Evolutionary conservation across 1,140 invertebrate genomes (phyloP).

Genomic region (Calephelis virginiensis): DNA sequence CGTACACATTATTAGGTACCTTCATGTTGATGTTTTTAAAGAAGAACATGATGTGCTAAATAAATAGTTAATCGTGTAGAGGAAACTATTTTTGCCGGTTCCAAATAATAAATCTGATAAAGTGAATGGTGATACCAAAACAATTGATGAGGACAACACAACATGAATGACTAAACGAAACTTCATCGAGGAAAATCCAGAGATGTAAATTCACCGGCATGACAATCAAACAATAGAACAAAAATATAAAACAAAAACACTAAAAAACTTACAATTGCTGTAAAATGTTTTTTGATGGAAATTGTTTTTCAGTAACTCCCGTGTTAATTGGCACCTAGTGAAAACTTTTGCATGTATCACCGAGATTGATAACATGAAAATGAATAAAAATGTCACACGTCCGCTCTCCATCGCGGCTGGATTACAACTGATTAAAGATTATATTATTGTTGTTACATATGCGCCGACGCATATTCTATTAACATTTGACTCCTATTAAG

Average conservation of each 20-base stretch:
- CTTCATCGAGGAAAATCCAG: slow-evolving; percentile 2
- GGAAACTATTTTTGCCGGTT: no score
- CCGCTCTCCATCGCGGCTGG: slow-evolving; percentile 45
- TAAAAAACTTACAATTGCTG: slow-evolving; percentile 77
- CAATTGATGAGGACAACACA: neutral
- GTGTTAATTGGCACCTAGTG: slow-evolving; percentile 75
- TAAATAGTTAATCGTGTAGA: no score
- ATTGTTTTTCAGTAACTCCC: slow-evolving; percentile 72
- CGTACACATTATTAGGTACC: no score
- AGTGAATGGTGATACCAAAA: neutral
- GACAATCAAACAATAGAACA: slow-evolving; percentile 23
- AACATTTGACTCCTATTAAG: slow-evolving; percentile 35
- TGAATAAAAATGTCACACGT: slow-evolving; percentile 37
- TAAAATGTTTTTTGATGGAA: slow-evolving; percentile 74
- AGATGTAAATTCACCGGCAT: slow-evolving; percentile 21
- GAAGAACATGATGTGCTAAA: no score
- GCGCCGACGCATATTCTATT: slow-evolving; percentile 47
- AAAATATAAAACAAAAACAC: slow-evolving; percentile 9
- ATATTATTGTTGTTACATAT: slow-evolving; percentile 30
- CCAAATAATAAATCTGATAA: neutral
- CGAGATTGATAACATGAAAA: slow-evolving; percentile 41
- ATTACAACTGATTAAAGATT: slow-evolving; percentile 40
- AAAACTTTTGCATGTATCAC: slow-evolving; percentile 61
- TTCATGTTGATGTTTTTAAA: no score
- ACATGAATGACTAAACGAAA: slow-evolving; percentile 6